A percentile compares a stretch with the other conserved stretches of the same genome.
Evolutionary conservation across 2,888 invertebrate genomes (phyloP).

Genomic region (Andrena dorsata): DNA sequence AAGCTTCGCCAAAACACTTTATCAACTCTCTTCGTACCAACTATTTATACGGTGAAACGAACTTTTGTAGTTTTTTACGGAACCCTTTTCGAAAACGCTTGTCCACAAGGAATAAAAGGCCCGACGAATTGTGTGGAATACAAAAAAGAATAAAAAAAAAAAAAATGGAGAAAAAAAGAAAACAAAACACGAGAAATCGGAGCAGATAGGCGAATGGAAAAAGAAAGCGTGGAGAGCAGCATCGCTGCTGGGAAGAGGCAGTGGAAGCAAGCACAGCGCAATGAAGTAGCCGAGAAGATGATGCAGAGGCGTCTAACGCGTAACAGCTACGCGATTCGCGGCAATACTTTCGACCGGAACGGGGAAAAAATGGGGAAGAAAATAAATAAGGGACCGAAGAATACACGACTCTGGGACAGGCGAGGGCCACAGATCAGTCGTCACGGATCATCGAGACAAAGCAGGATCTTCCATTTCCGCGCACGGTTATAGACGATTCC

Average conservation of each 20-base stretch:
- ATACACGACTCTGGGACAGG: conserved; percentile 18
- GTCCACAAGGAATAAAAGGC: neutral
- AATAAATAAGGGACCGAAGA: neutral
- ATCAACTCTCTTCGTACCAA: conserved; percentile 54
- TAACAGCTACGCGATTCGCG: conserved; percentile 81
- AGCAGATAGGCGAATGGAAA: conserved; percentile 1
- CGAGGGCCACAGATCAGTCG: conserved; percentile 17
- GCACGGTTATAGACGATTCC: conserved; percentile 25
- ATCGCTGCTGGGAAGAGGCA: conserved; percentile 16
- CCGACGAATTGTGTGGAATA: neutral
- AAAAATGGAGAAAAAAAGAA: neutral
- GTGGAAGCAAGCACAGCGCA: conserved; percentile 19
- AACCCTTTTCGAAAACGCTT: conserved; percentile 39
- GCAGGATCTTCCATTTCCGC: conserved; percentile 61
- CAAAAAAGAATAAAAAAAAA: neutral
- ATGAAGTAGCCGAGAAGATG: conserved; percentile 27
- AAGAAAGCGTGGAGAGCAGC: conserved; percentile 8
- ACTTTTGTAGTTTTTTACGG: conserved; percentile 55
- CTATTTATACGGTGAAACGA: conserved; percentile 43
- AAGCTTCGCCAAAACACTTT: conserved; percentile 51
- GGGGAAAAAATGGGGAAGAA: conserved; percentile 22
- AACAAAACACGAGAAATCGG: conserved; percentile 14
- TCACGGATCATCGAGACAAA: conserved; percentile 26
- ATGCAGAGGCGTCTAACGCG: conserved; percentile 76
- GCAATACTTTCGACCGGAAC: conserved; percentile 58